Base-by-base conservation (phyloP, 2,113 vertebrate genomes). In the Microcebus griseorufus region DNA sequence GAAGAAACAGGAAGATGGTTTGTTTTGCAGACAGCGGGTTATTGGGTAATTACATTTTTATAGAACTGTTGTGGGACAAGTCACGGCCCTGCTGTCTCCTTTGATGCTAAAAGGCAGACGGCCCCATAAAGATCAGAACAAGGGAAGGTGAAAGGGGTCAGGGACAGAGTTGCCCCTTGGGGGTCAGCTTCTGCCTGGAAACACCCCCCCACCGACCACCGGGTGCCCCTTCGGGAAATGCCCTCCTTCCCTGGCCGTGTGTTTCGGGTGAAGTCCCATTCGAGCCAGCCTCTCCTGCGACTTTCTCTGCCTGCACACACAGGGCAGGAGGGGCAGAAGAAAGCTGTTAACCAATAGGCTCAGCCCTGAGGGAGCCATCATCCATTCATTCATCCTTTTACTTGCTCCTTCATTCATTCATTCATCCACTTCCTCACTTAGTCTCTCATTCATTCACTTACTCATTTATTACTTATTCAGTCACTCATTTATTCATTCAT, bases 41-140 rank as follows among this genome's bases (percentile, higher is more conserved):
- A 98, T 98, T 98, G 98, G 98, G 98, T 98, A 99, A 99, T 99
- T 98, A 99, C 98, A 97, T 95, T 98, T 99, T 99, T 99, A 99
- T 99, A 98, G 98, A 98, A 97, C 98, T 98, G 99, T 98, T 97
- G 98, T 98, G 95, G 98, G 98, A 98, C 98, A 98, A 98, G 99
- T 98, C 98, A 84, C 96, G 97, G 98, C 96, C 96, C 98, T 95
- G 96, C 98, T 98, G 97, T 98, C 98, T 97, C 98, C 98, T 99
- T 99, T 99, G 98, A 99, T 98, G 98, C 98, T 97, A 95, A 0
- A 5, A 97, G 98, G 98, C 98, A 98, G 98, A 98, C 98, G 86
- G 98, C 97, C 98, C 98, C 98, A 99, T 99, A 99, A 99, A 99
- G 98, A 98, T 98, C 98, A 99, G 98, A 99, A 98, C 98, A 98